Conservation (phyloP, 64 coral and sea anemone species). For the Pocillopora verrucosa region DNA sequence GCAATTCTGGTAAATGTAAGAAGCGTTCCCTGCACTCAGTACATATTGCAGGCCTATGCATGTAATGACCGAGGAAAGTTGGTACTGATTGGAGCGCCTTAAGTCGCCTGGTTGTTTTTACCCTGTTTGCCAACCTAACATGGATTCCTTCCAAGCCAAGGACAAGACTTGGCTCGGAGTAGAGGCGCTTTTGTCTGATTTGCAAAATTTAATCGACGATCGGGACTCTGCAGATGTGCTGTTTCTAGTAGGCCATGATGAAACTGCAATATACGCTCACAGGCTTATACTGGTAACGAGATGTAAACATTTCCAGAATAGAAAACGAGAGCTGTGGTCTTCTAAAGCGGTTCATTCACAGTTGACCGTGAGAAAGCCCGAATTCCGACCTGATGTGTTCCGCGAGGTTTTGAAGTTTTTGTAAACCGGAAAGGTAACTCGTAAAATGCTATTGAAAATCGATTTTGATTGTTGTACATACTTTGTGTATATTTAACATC, state of each 20-base stretch:
- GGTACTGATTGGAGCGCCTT: background rate
- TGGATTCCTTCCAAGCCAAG: slow-evolving; percentile 2
- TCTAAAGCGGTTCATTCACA: slow-evolving; percentile 49
- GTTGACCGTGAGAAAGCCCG: slow-evolving; percentile 68
- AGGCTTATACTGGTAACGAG: slow-evolving; percentile 69
- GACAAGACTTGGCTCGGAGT: slow-evolving; percentile 77
- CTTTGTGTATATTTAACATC: background rate
- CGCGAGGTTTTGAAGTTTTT: slow-evolving; percentile 83
- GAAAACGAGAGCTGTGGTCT: slow-evolving; percentile 68
- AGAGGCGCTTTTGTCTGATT: slow-evolving; percentile 64
- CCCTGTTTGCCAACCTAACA: background rate
- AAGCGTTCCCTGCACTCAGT: background rate
- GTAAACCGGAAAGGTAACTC: slow-evolving; percentile 93
- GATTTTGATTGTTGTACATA: background rate
- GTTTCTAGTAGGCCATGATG: slow-evolving; percentile 71
- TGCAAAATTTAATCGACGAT: slow-evolving; percentile 66
- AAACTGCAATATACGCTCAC: slow-evolving; percentile 66
- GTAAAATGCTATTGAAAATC: background rate
- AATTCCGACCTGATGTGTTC: slow-evolving; percentile 70
- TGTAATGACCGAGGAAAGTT: background rate
- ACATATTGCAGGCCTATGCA: background rate
- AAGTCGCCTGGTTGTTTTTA: background rate
- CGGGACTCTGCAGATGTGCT: slow-evolving; percentile 76
- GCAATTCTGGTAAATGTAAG: no score
- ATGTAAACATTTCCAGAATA: slow-evolving; percentile 70